Evolutionary conservation across 2,113 vertebrate species (phyloP), one percentile per base, ranked within the genome.

Genomic region (Columba janthina): DNA sequence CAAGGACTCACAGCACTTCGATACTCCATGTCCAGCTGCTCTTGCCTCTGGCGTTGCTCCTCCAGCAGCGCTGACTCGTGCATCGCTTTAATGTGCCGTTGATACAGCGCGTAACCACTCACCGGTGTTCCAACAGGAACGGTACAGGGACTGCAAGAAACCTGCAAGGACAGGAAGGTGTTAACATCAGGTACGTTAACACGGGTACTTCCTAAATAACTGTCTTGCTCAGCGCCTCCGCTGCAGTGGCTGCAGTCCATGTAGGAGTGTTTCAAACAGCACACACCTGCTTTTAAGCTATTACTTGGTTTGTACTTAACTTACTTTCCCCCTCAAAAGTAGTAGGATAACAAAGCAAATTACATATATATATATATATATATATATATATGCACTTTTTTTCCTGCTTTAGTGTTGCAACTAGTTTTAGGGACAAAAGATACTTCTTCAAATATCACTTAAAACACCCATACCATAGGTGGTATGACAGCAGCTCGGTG

Each of bases 401-500:
- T 88, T 53, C 5, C 61, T 4, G 1, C 7, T 32, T 42, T 9
- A 81, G 32, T 12, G 13, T 28, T 79, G 51, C 14, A 7, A 44
- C 9, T 71, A 62, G 34, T 42, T 83, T 24, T 29, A 79, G 16
- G 48, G 66, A 84, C 28, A 48, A 36, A 15, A 89, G n/a, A 53
- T 5, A 28, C 17, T 56, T 44, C 46, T 78, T 65, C 38, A 87
- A 85, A 48, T 20, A 26, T 60, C 25, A 60, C 6, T 79, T 51
- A 84, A 61, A 91, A 97, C 96, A 31, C 7, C 21, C 94, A 96
- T 96, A 99, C 99, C 99, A 99, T 99, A 36, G 99, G 98, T 21
- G 99, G 99, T 84, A 99, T 99, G 90, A 98, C 97, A 42, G 99
- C 99, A 84, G 99, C 99, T 93, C 99, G 98, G 90, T 99, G 98